Conservation (phyloP, 2,797 vertebrate genomes). For the Rhadinocentrus ornatus region DNA sequence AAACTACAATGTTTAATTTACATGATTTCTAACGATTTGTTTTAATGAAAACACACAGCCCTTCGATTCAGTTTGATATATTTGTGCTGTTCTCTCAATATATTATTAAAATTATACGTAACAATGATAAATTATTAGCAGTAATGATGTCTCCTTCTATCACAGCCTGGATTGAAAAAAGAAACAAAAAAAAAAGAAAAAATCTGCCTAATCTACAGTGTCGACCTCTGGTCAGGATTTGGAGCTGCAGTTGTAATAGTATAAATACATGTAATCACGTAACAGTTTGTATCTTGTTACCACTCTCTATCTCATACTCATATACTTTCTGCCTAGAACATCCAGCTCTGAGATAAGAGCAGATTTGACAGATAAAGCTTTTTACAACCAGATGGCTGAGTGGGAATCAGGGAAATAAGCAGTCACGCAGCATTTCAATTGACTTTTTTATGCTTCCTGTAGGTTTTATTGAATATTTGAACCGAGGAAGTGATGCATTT, state of each 20-base stretch:
- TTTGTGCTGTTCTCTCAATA: no score
- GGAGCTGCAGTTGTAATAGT: conserved; percentile 7
- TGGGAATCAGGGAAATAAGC: conserved; percentile 8
- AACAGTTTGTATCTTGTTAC: conserved; percentile 26
- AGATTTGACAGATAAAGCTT: conserved; percentile 38
- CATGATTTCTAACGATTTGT: no score
- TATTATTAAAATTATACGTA: no score
- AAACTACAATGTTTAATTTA: no score
- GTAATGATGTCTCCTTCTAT: background rate
- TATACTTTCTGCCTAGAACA: conserved; percentile 8
- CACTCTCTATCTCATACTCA: conserved; percentile 19
- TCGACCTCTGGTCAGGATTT: conserved; percentile 48
- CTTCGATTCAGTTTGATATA: no score
- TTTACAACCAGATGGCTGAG: conserved; percentile 9
- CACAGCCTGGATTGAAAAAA: conserved; percentile 6
- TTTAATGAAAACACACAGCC: no score
- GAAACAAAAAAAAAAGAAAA: no score
- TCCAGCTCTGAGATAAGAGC: conserved; percentile 17
- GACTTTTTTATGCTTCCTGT: background rate
- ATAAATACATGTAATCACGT: conserved; percentile 29
- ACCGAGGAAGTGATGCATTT: background rate
- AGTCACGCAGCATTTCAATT: background rate
- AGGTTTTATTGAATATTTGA: background rate
- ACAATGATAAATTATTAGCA: no score
- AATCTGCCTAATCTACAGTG: conserved; percentile 55